Evolutionary conservation across 2,888 invertebrate genomes (phyloP).

Genomic region (Papilio elwesi): DNA sequence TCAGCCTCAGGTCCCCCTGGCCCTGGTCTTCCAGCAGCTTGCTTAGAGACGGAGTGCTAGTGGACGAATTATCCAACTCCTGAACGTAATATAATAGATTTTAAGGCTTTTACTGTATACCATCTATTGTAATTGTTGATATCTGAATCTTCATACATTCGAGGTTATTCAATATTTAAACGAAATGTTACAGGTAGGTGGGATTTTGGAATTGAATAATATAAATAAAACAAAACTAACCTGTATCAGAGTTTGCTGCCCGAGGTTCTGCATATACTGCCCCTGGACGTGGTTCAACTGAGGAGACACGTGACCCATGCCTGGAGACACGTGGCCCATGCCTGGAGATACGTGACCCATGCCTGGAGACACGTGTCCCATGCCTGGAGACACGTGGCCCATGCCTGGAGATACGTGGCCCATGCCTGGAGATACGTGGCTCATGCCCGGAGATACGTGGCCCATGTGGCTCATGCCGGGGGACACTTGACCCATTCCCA

Average conservation of each 20-base stretch:
- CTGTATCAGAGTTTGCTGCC: conserved; percentile 32
- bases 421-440: conserved; percentile 42
- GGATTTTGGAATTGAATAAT: neutral
- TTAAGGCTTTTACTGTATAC: neutral
- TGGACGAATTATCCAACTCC: conserved; percentile 52
- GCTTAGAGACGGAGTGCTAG: conserved; percentile 53
- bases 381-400: conserved; percentile 47
- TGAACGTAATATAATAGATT: conserved; percentile 21
- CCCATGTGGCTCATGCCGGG: conserved; percentile 39
- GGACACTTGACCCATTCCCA: conserved; percentile 15
- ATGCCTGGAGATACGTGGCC: conserved; percentile 45
- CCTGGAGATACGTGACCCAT: conserved; percentile 52
- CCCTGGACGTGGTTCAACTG: conserved; percentile 48
- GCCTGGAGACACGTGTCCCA: conserved; percentile 53
- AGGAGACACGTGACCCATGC: conserved; percentile 40
- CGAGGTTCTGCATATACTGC: conserved; percentile 35
- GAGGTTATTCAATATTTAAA: too few relatives aligned
- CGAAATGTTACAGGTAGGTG: too few relatives aligned
- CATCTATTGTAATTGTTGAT: neutral
- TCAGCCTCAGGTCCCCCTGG: conserved; percentile 61
- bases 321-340: conserved; percentile 43
- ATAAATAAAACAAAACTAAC: conserved; percentile 4
- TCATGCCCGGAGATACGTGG: conserved; percentile 42
- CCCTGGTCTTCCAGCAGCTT: conserved; percentile 53
- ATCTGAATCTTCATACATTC: too few relatives aligned